phyloP scores from a whole-genome alignment of 2,113 vertebrate genomes.

The Gobiocypris rarus region DNA sequence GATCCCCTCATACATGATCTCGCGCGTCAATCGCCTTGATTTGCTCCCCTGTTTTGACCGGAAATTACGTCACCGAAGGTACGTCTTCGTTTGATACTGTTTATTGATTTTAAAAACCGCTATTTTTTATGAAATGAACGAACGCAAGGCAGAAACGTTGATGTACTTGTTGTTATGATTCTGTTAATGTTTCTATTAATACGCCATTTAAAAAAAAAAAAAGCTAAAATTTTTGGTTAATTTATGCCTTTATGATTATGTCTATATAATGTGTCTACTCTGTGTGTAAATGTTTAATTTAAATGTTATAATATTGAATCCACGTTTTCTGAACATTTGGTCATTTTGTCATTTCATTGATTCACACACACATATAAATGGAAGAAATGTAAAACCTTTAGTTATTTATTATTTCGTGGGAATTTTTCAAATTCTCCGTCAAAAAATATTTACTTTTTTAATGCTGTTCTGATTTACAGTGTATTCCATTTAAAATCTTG shows the following conservation, averaged over 20 bases:
- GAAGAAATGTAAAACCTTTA: not conserved
- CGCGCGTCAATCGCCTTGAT: conserved; percentile 21
- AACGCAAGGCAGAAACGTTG: not conserved
- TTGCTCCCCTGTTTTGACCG: not conserved
- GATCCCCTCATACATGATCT: not conserved
- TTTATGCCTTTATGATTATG: not conserved
- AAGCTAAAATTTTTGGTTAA: not conserved
- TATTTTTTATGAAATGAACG: not conserved
- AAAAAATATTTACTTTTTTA: too few species aligned
- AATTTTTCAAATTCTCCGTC: not conserved
- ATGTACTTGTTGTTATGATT: not conserved
- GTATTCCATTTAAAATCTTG: not conserved
- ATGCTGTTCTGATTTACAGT: too few species aligned
- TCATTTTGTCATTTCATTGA: not conserved
- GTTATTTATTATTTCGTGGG: not conserved
- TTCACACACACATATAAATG: not conserved
- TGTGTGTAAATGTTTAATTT: too few species aligned
- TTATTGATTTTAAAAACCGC: not conserved
- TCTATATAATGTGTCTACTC: too few species aligned
- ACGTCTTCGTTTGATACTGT: not conserved
- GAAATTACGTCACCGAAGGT: not conserved
- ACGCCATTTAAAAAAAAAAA: too few species aligned
- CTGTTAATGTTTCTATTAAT: not conserved
- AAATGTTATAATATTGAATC: not conserved
- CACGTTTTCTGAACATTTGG: not conserved